These are phyloP conservation scores for Cichlasoma orientale DNA, from an alignment of 2,797 vertebrate genomes.

Conservation along the genomic window DNA sequence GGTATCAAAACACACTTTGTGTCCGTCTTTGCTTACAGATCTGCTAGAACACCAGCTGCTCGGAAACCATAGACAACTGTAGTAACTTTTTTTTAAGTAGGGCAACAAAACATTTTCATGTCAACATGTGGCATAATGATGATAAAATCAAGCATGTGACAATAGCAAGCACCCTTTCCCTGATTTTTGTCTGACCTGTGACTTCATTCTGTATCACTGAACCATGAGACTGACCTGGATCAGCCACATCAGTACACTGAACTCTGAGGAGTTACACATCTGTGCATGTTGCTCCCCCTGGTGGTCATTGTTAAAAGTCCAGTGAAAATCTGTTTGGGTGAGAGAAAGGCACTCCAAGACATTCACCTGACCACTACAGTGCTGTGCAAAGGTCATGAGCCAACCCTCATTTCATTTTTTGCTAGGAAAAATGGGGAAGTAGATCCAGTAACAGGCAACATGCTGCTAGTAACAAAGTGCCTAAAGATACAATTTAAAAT, in stretches of 20 bases:
- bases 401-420: too few species aligned
- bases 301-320: not conserved
- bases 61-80: not conserved
- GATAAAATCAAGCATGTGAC: not conserved
- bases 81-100: not conserved
- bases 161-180: not conserved
- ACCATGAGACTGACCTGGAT: not conserved
- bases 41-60: not conserved
- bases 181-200: not conserved
- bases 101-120: not conserved
- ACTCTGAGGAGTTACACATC: not conserved
- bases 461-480: too few species aligned
- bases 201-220: not conserved
- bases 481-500: too few species aligned
- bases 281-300: not conserved
- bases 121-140: not conserved
- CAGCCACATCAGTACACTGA: rapidly evolving
- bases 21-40: not conserved
- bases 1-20: slow-evolving; percentile 66
- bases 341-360: not conserved
- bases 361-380: too few species aligned
- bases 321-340: not conserved
- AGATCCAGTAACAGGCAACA: too few species aligned
- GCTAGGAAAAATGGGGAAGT: too few species aligned
- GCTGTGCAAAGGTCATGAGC: too few species aligned